These are phyloP conservation scores for Heliconius melpomene DNA, from an alignment of 1,140 invertebrate species.

Conservation along the genomic window DNA sequence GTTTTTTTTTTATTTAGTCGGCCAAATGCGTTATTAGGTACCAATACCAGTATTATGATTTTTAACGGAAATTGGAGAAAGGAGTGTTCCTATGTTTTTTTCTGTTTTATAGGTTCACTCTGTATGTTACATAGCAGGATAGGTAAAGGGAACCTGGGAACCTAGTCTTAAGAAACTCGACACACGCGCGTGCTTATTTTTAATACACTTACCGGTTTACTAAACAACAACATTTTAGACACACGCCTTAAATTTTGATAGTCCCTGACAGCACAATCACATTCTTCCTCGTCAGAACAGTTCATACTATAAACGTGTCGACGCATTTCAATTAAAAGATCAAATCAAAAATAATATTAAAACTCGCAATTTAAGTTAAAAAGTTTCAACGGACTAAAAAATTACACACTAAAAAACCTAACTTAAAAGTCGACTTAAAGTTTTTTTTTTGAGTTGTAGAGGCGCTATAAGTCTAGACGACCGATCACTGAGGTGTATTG, in stretches of 20 bases:
- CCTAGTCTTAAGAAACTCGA: no score
- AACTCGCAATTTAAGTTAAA: neutral
- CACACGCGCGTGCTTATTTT: neutral
- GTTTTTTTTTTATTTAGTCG: no score
- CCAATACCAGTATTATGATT: no score
- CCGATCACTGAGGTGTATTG: neutral
- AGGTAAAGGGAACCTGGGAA: no score
- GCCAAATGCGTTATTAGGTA: no score
- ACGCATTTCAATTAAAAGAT: conserved; percentile 47
- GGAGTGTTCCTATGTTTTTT: no score
- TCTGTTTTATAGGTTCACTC: no score
- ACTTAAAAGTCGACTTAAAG: neutral
- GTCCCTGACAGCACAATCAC: conserved; percentile 45
- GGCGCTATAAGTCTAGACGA: neutral
- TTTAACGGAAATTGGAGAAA: no score
- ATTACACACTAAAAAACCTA: neutral
- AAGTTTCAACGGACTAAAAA: neutral
- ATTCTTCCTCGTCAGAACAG: conserved; percentile 52
- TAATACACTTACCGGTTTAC: neutral
- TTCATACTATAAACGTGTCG: conserved; percentile 47
- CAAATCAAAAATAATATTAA: neutral
- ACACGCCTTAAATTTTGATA: conserved; percentile 58
- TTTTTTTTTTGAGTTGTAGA: no score
- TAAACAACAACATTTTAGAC: conserved; percentile 61
- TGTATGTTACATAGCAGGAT: no score